phyloP scores from a whole-genome alignment of 2,113 vertebrate genomes.

The Nothocercus nigrocapillus region DNA sequence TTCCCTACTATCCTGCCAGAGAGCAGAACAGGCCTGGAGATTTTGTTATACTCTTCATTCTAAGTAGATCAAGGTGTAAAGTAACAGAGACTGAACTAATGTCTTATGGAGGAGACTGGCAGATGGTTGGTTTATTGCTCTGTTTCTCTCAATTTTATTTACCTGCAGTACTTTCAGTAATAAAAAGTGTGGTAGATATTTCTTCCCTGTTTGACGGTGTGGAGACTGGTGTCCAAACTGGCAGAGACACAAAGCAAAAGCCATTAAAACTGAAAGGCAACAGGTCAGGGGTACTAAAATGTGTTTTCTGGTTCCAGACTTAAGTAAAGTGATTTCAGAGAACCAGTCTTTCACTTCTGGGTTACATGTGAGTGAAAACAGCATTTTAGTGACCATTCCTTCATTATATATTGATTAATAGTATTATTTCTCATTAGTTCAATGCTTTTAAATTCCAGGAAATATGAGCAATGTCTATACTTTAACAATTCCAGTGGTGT shows the following conservation, averaged over 20 bases:
- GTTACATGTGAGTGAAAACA: neutral
- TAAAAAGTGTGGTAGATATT: no score
- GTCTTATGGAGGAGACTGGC: no score
- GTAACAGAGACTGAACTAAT: no score
- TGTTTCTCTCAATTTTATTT: no score
- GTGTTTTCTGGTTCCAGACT: neutral
- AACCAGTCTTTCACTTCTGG: neutral
- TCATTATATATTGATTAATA: neutral
- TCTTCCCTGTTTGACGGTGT: no score
- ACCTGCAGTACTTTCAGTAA: no score
- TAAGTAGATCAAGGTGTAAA: no score
- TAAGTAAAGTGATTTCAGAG: neutral
- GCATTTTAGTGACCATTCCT: neutral
- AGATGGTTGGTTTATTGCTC: no score
- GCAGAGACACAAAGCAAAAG: no score
- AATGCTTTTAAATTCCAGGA: neutral
- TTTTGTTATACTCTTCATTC: no score
- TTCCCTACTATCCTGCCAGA: neutral
- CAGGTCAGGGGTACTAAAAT: neutral
- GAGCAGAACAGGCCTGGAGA: no score
- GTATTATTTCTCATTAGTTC: neutral
- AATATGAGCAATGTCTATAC: fast-evolving
- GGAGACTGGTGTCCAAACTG: no score
- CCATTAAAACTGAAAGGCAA: neutral
- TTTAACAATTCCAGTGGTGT: neutral